These are phyloP conservation scores for Vesta saturnalis DNA, from an alignment of 2,888 invertebrate genomes.

Conservation along the genomic window DNA sequence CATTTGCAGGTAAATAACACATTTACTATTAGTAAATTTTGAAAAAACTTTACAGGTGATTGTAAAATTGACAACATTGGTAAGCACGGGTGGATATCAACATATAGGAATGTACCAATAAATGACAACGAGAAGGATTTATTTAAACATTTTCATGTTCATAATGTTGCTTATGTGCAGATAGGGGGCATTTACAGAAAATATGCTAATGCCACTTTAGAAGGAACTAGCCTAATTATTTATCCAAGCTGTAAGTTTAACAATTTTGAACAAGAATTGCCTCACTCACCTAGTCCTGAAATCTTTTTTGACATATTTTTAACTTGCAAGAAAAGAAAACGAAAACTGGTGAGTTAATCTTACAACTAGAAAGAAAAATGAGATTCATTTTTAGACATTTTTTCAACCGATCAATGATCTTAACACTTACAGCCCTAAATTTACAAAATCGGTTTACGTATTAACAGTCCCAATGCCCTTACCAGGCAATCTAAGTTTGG, in stretches of 20 bases:
- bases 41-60: too few species aligned
- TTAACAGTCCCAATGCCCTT: conserved; percentile 64
- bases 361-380: not conserved
- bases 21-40: too few species aligned
- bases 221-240: not conserved
- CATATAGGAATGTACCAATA: conserved; percentile 17
- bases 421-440: conserved; percentile 64
- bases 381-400: conserved; percentile 59
- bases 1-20: too few species aligned
- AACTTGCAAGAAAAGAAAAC: not conserved
- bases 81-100: conserved; percentile 7
- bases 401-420: conserved; percentile 61
- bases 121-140: conserved; percentile 13
- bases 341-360: not conserved
- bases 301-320: conserved; percentile 10
- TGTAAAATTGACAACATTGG: conserved; percentile 16
- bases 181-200: too few species aligned
- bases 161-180: conserved; percentile 10
- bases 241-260: not conserved
- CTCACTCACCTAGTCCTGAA: not conserved
- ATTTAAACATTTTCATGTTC: conserved; percentile 14
- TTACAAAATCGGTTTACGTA: conserved; percentile 56
- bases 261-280: conserved; percentile 14
- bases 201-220: not conserved
- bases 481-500: conserved; percentile 39